Evolutionary conservation across 2,797 vertebrate genomes (phyloP), one percentile per base, ranked within the genome.

Genomic region (Tachyglossus aculeatus): DNA sequence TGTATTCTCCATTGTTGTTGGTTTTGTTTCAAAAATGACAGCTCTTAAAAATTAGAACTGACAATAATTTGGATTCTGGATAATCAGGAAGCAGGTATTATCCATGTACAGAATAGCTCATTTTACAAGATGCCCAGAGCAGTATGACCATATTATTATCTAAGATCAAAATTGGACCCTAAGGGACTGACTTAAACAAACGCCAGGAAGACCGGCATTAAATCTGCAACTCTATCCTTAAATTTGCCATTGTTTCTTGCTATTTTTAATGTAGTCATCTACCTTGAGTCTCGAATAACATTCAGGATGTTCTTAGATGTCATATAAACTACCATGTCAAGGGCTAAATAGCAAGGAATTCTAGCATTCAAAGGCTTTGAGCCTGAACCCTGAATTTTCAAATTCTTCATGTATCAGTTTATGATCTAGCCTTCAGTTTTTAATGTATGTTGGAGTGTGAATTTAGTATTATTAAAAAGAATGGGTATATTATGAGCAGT

Each of bases 111-210:
- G 51, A 73, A 52, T 32, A 57, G 33, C 48, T 57, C 64, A 81
- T 80, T 78, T 88, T 16, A 0, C 50, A 64, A 77, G 66, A 70
- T 57, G 64, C 6, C 18, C 43, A 43, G 44, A 11, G 36, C 3
- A 62, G n/a, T 27, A 29, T 27, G 14, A 51, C 47, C 55, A 67
- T 74, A 82, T 78, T 32, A 3, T 64, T 32, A 3, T 64, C 66
- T 48, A 47, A 74, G 40, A 80, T 80, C 64, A 80, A 36, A 82
- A 81, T 69, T 70, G 65, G 59, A 66, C 61, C 78, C 68, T 74
- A 44, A 25, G 19, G 19, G 9, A 60, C 27, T 82, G 71, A 78
- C 67, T 83, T n/a, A 51, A 55, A 74, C 40, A 55, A 84, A 71
- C 34, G 43, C 29, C 57, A 34, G 31, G 32, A 67, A 88, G 63